phyloP scores from a whole-genome alignment of 2,888 invertebrate species.

The Andrena flavipes region DNA sequence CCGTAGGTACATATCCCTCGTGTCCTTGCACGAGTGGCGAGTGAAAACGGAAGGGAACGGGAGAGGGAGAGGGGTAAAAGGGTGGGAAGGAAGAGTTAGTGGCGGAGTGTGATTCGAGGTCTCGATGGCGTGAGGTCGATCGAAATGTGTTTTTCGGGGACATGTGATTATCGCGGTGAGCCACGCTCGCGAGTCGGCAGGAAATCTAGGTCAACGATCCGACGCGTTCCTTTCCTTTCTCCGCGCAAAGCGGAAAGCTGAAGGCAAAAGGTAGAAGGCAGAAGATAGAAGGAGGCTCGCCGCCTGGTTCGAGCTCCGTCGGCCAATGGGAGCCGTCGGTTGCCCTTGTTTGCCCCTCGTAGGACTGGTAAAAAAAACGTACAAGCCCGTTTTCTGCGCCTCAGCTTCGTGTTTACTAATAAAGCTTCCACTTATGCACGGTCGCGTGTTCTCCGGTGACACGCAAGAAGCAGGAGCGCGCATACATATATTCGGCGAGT shows the following conservation, averaged over 20 bases:
- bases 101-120: background rate
- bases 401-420: constrained; percentile 20
- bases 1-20: background rate
- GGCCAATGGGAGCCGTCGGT: constrained; percentile 54
- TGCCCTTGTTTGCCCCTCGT: too few relatives aligned
- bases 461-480: background rate
- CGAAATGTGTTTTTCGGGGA: constrained; percentile 2
- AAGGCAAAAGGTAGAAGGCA: background rate
- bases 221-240: constrained; percentile 38
- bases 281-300: constrained; percentile 59
- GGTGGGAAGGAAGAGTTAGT: background rate
- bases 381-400: constrained; percentile 42
- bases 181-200: background rate
- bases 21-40: background rate
- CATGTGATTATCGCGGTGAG: constrained; percentile 27
- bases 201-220: constrained; percentile 59
- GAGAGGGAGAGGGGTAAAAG: background rate
- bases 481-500: background rate
- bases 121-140: background rate
- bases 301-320: constrained; percentile 42
- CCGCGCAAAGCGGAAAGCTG: background rate
- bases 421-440: background rate
- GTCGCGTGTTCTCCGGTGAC: background rate
- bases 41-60: background rate
- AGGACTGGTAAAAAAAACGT: too few relatives aligned